A percentile compares a stretch with the other conserved stretches of the same genome.
Evolutionary conservation across 2,797 vertebrate genomes (phyloP).

Genomic region (Neopelma chrysocephalum): DNA sequence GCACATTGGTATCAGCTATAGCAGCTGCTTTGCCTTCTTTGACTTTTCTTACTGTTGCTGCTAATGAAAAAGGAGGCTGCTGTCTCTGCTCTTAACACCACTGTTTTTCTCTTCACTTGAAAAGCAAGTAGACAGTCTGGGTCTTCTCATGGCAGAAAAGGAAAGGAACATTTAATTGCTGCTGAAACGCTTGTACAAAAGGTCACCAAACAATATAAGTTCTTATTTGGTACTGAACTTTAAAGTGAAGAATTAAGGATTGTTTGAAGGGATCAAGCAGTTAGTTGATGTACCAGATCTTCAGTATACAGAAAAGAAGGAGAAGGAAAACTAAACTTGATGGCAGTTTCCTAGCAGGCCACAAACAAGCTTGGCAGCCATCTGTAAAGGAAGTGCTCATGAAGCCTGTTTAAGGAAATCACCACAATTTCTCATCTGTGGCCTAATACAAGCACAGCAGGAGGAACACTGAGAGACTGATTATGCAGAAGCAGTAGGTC

Average conservation of each 20-base stretch:
- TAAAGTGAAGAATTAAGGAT: constrained; percentile 69
- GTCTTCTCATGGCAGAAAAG: constrained; percentile 41
- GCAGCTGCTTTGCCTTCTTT: constrained; percentile 56
- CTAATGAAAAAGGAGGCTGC: constrained; percentile 60
- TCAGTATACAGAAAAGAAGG: constrained; percentile 18
- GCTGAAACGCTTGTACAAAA: constrained; percentile 73
- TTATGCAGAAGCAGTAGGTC: neutral
- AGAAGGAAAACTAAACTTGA: constrained; percentile 52
- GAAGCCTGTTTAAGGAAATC: constrained; percentile 32
- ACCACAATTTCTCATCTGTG: neutral
- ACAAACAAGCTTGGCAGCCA: constrained; percentile 26
- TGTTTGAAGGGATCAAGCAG: constrained; percentile 40
- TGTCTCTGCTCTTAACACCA: constrained; percentile 35
- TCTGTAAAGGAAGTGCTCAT: constrained; percentile 11
- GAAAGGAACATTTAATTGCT: constrained; percentile 74
- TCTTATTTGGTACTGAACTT: constrained; percentile 72
- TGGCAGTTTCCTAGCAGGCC: constrained; percentile 58
- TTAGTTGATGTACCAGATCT: constrained; percentile 46
- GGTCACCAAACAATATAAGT: constrained; percentile 71
- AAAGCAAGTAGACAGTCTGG: constrained; percentile 58
- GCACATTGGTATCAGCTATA: constrained; percentile 67
- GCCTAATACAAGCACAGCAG: neutral
- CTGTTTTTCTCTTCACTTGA: constrained; percentile 59
- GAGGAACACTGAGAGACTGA: neutral
- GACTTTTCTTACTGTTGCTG: constrained; percentile 49